A percentile compares a stretch with the other conserved stretches of the same genome.
phyloP scores from a whole-genome alignment of 1,140 invertebrate genomes.

The Leucophenga varia region DNA sequence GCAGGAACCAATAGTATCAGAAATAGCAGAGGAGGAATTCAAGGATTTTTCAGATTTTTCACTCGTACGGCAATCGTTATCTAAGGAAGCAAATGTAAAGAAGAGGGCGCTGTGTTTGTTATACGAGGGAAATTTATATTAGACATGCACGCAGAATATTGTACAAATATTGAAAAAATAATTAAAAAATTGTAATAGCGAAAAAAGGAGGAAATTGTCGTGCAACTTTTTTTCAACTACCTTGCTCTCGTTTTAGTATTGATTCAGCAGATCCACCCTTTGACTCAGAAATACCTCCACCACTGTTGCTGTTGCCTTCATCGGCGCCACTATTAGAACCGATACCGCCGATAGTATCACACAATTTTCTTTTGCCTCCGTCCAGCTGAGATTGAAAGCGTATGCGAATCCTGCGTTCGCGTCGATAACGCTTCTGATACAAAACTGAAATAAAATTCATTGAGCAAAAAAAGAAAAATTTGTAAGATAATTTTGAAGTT shows the following conservation, averaged over 20 bases:
- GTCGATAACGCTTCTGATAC: slow-evolving; percentile 83
- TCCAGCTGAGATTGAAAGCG: slow-evolving; percentile 83
- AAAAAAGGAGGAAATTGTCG: slow-evolving; percentile 4
- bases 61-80: slow-evolving; percentile 44
- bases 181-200: slow-evolving; percentile 1
- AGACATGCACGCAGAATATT: too few relatives aligned
- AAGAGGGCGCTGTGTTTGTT: slow-evolving; percentile 43
- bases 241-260: slow-evolving; percentile 10
- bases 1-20: slow-evolving; percentile 23
- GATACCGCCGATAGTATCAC: slow-evolving; percentile 6
- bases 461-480: slow-evolving; percentile 40
- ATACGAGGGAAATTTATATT: slow-evolving; percentile 22
- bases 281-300: slow-evolving; percentile 27
- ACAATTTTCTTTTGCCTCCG: slow-evolving; percentile 53
- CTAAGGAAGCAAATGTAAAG: slow-evolving; percentile 33
- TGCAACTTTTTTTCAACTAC: slow-evolving; percentile 13
- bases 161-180: too few relatives aligned
- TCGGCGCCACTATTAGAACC: slow-evolving; percentile 24
- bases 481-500: too few relatives aligned
- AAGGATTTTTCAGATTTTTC: slow-evolving; percentile 53
- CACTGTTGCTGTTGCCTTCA: slow-evolving; percentile 7
- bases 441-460: slow-evolving; percentile 80
- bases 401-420: slow-evolving; percentile 78
- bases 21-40: slow-evolving; percentile 39
- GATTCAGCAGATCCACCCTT: slow-evolving; percentile 15